phyloP scores from a whole-genome alignment of 2,113 vertebrate genomes.

The Ranitomeya imitator region DNA sequence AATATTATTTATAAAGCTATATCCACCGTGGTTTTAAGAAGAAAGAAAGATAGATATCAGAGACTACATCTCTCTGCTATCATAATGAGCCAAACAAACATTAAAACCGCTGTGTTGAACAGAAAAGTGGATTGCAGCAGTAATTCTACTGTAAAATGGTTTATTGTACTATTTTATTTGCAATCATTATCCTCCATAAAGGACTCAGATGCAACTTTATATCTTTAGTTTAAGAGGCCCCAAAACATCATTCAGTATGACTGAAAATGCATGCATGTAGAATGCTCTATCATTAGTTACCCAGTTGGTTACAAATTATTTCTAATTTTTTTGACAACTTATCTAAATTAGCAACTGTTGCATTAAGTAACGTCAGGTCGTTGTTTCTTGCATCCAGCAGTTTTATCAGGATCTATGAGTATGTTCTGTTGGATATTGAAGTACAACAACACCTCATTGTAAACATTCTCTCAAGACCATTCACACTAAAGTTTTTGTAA shows the following conservation, averaged over 20 bases:
- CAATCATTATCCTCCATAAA: neutral
- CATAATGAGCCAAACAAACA: neutral
- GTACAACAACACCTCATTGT: too few relatives aligned
- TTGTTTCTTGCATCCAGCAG: too few relatives aligned
- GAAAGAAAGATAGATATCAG: neutral
- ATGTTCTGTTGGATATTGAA: too few relatives aligned
- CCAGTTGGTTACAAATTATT: too few relatives aligned
- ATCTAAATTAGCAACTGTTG: too few relatives aligned
- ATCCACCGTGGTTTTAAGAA: neutral
- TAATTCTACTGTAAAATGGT: neutral
- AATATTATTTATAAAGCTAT: slow-evolving; percentile 9
- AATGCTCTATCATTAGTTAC: neutral
- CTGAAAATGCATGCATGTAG: neutral
- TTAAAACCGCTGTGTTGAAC: neutral
- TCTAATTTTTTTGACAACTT: too few relatives aligned
- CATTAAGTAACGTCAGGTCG: too few relatives aligned
- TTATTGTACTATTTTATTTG: neutral
- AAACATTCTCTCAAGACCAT: too few relatives aligned
- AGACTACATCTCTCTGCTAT: neutral
- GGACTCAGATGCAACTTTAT: neutral
- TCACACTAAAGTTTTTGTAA: too few relatives aligned
- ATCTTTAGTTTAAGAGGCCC: neutral
- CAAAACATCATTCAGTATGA: neutral
- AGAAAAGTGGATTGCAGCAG: neutral
- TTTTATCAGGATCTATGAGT: too few relatives aligned